Conservation (phyloP, 2,888 invertebrate species). For the Cephus spinipes region DNA sequence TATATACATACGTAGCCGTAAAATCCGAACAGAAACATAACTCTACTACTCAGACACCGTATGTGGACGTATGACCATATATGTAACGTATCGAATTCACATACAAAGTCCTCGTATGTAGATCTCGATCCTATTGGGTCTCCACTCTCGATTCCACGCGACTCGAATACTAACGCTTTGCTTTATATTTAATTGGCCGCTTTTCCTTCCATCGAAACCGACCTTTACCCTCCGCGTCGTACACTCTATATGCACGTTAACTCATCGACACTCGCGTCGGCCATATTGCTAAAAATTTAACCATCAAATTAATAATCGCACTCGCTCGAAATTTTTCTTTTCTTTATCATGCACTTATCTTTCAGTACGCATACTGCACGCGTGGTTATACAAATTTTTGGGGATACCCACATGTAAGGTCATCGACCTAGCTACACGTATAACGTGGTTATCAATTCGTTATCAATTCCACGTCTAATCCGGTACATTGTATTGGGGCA, state of each 20-base stretch:
- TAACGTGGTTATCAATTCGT: neutral
- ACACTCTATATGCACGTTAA: neutral
- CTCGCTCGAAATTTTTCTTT: neutral
- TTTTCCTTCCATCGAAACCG: neutral
- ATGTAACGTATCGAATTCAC: neutral
- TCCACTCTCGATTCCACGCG: neutral
- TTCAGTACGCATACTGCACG: neutral
- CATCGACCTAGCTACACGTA: neutral
- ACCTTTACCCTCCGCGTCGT: neutral
- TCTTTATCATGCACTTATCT: neutral
- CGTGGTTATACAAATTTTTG: too few species aligned
- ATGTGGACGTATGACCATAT: too few species aligned
- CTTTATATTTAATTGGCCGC: slow-evolving; percentile 34
- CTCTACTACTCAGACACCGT: too few species aligned
- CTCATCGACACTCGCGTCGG: neutral
- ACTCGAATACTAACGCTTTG: slow-evolving; percentile 18
- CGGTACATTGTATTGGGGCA: neutral
- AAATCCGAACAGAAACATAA: too few species aligned
- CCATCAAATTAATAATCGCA: neutral
- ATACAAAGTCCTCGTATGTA: neutral
- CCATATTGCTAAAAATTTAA: neutral
- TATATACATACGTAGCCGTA: slow-evolving; percentile 27
- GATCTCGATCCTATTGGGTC: neutral
- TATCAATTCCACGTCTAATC: neutral
- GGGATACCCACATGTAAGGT: neutral